A percentile compares a stretch with the other conserved stretches of the same genome.
phyloP scores from a whole-genome alignment of 1,140 invertebrate species.

The Brachionus angularis region DNA sequence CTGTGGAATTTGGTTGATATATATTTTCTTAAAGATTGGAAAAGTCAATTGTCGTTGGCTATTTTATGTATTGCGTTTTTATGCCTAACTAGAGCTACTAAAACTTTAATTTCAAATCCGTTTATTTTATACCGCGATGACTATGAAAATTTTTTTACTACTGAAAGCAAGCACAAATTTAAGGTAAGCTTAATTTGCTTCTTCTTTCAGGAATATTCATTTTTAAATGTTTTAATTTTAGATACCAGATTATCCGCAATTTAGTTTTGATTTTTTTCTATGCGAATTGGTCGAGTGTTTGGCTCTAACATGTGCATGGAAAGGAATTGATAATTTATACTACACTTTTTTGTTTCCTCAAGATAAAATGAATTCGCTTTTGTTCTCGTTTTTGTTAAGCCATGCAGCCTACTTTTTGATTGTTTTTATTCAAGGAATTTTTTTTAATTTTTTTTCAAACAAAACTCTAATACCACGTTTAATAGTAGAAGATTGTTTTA shows the following conservation, averaged over 20 bases:
- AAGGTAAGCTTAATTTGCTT: background rate
- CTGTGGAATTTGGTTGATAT: constrained; percentile 38
- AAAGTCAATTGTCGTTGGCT: constrained; percentile 5
- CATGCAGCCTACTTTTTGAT: background rate
- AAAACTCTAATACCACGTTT: background rate
- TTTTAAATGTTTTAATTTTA: background rate
- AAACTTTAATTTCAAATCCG: constrained; percentile 21
- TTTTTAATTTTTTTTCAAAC: background rate
- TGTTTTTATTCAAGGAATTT: background rate
- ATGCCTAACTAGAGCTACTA: background rate
- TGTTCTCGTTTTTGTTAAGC: constrained; percentile 3
- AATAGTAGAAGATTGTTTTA: constrained; percentile 8
- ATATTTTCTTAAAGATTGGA: constrained; percentile 30
- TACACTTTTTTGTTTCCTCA: constrained; percentile 31
- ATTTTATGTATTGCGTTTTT: constrained; percentile 7
- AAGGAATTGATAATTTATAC: constrained; percentile 12
- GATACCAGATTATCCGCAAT: constrained; percentile 32
- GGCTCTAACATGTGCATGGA: constrained; percentile 16
- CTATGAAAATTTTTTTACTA: constrained; percentile 4
- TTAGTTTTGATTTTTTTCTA: constrained; percentile 40
- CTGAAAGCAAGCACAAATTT: background rate
- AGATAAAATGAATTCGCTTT: background rate
- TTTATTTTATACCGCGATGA: constrained; percentile 38
- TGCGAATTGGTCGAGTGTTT: constrained; percentile 33
- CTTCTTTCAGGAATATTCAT: background rate